These are phyloP conservation scores for Tapera naevia DNA, from an alignment of 2,797 vertebrate genomes.

Conservation along the genomic window DNA sequence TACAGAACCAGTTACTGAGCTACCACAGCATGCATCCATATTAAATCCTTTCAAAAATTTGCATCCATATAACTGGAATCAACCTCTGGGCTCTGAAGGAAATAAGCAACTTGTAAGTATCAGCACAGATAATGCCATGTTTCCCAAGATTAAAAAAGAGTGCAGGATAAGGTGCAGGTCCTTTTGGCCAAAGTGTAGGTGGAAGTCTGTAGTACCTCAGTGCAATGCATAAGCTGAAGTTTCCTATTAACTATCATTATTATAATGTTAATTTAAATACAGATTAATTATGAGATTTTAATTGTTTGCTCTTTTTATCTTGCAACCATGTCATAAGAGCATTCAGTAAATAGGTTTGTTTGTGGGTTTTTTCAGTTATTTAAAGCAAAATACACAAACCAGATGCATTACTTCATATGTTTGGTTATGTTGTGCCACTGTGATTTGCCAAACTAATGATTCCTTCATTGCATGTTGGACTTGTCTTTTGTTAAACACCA, in stretches of 20 bases:
- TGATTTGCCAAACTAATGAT: constrained; percentile 79
- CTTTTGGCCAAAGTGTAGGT: background rate
- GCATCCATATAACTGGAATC: background rate
- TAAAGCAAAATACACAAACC: constrained; percentile 77
- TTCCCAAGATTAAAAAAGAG: background rate
- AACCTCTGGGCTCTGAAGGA: background rate
- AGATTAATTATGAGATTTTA: constrained; percentile 19
- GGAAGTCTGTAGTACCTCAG: background rate
- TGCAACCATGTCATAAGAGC: background rate
- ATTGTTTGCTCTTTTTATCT: background rate
- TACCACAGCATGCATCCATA: background rate
- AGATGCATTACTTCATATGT: constrained; percentile 83
- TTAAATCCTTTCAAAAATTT: background rate
- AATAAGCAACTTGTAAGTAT: background rate
- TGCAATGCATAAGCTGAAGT: rapidly evolving
- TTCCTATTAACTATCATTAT: background rate
- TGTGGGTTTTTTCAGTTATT: constrained; percentile 74
- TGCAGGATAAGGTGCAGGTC: background rate
- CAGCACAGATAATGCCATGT: background rate
- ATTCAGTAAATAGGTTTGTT: background rate
- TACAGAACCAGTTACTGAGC: background rate
- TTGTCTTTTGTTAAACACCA: constrained; percentile 73
- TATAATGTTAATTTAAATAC: constrained; percentile 9
- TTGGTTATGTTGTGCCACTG: constrained; percentile 74
- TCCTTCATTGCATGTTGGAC: constrained; percentile 72